These are phyloP conservation scores for Semotilus atromaculatus DNA, from an alignment of 2,797 vertebrate genomes.

Conservation along the genomic window DNA sequence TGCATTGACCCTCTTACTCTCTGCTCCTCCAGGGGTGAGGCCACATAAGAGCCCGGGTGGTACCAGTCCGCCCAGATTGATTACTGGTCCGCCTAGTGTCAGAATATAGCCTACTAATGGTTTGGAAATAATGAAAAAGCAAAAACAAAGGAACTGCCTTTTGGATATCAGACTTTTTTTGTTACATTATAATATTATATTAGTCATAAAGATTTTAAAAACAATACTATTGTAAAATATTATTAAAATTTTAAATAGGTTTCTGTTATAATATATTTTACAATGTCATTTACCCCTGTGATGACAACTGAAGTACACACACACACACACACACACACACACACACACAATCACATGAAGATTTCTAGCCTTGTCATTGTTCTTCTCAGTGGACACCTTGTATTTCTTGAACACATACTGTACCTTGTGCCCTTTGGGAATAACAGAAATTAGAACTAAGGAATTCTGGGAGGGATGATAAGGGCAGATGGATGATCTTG, in stretches of 20 bases:
- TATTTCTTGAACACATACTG: slow-evolving; percentile 15
- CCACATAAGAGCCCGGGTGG: not conserved
- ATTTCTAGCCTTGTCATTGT: not conserved
- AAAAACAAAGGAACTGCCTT: not conserved
- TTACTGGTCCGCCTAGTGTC: slow-evolving; percentile 34
- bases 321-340: too few species aligned
- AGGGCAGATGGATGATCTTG: slow-evolving; percentile 66
- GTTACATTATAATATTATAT: not conserved
- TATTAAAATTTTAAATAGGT: not conserved
- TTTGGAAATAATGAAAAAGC: slow-evolving; percentile 28
- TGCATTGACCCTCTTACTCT: slow-evolving; percentile 11
- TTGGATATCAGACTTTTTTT: not conserved
- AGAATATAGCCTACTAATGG: slow-evolving; percentile 35
- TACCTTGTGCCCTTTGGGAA: slow-evolving; percentile 47
- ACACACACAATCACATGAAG: not conserved
- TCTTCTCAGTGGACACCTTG: not conserved
- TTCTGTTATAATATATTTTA: not conserved
- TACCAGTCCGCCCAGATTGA: not conserved
- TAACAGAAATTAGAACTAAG: slow-evolving; percentile 46
- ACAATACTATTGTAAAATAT: not conserved
- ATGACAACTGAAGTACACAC: not conserved
- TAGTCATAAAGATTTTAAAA: not conserved
- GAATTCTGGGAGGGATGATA: slow-evolving; percentile 48
- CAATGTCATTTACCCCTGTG: not conserved
- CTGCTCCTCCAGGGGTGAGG: slow-evolving; percentile 35